Evolutionary conservation across 2,113 vertebrate species (phyloP).

Genomic region (Cryptotis parvus): DNA sequence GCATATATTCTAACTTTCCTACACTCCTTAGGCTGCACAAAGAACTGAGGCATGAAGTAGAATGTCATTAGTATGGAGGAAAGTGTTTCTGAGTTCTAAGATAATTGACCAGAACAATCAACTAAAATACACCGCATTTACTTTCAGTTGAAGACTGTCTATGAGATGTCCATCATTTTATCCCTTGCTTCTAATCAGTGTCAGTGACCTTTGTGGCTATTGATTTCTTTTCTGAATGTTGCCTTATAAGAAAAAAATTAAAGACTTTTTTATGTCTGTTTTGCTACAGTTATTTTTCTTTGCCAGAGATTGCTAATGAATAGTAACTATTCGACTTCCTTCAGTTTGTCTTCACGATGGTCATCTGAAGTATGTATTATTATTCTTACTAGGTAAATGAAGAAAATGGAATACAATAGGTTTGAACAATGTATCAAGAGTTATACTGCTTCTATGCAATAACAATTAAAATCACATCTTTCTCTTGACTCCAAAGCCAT

Average conservation of each 20-base stretch:
- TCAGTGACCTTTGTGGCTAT: conserved; percentile 32
- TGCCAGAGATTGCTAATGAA: not conserved
- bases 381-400: not conserved
- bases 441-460: not conserved
- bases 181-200: not conserved
- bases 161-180: conserved; percentile 10
- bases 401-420: conserved; percentile 3
- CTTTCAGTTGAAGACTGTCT: not conserved
- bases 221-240: conserved; percentile 54
- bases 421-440: not conserved
- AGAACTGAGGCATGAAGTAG: not conserved
- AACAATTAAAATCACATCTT: conserved; percentile 15
- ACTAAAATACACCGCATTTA: conserved; percentile 7
- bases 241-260: conserved; percentile 28
- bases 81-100: not conserved
- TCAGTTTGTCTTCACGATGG: not conserved
- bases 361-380: not conserved
- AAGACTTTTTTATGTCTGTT: conserved; percentile 26
- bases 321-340: not conserved
- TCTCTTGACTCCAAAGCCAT: not conserved
- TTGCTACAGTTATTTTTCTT: not conserved
- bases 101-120: not conserved
- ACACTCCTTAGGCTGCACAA: not conserved
- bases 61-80: not conserved
- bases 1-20: not conserved